phyloP scores from a whole-genome alignment of 2,888 invertebrate species.

The Xestia c-nigrum region DNA sequence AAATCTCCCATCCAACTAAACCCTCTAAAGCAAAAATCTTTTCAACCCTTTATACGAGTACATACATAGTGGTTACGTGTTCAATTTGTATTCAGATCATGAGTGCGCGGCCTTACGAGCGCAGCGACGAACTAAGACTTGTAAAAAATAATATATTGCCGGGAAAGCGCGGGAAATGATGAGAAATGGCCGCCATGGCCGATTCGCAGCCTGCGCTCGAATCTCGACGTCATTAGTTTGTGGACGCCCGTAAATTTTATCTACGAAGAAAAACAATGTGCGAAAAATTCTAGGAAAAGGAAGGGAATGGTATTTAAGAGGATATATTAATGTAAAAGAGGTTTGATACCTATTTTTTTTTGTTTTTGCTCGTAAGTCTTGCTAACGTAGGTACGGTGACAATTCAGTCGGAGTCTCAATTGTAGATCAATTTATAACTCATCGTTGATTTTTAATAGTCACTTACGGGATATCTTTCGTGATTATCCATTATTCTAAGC shows the following conservation, averaged over 20 bases:
- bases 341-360: neutral
- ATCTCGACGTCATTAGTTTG: conserved; percentile 82
- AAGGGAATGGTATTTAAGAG: neutral
- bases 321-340: neutral
- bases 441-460: neutral
- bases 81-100: conserved; percentile 74
- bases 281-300: conserved; percentile 7
- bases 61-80: conserved; percentile 61
- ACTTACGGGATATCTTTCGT: too few species aligned
- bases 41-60: conserved; percentile 57
- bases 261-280: conserved; percentile 64
- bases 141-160: conserved; percentile 83
- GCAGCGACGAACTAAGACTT: conserved; percentile 63
- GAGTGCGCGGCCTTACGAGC: conserved; percentile 64
- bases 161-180: conserved; percentile 84
- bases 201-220: conserved; percentile 76
- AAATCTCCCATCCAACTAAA: conserved; percentile 59
- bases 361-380: neutral
- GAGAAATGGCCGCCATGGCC: conserved; percentile 80
- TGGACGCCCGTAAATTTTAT: conserved; percentile 81
- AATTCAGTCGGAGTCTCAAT: neutral
- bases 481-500: too few species aligned
- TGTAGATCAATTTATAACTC: neutral
- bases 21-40: conserved; percentile 54
- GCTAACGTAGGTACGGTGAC: neutral